Conservation (phyloP, 2,113 vertebrate species). For the Hyaena hyaena region DNA sequence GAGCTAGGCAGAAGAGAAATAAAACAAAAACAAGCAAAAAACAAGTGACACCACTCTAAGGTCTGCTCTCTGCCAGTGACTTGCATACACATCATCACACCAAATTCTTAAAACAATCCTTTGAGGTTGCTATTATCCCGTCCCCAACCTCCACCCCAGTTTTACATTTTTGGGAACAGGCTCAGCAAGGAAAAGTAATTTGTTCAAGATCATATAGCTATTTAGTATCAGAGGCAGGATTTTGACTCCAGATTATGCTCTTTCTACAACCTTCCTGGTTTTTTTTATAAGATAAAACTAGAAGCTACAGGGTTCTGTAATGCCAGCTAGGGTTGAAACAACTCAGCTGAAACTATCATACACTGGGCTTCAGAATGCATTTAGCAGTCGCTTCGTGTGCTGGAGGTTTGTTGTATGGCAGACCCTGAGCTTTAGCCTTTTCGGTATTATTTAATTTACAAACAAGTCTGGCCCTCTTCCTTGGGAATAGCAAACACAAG, state of each 20-base stretch:
- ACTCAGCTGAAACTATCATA: neutral
- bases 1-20: neutral
- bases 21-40: neutral
- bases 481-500: constrained; percentile 29
- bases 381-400: neutral
- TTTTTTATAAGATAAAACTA: neutral
- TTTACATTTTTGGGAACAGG: neutral
- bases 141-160: neutral
- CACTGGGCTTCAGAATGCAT: neutral
- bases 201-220: constrained; percentile 19
- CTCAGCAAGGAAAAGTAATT: constrained; percentile 4
- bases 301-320: neutral
- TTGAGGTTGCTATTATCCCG: neutral
- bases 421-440: constrained; percentile 21
- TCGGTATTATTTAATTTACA: constrained; percentile 35
- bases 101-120: neutral
- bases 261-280: neutral
- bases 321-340: neutral
- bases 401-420: neutral
- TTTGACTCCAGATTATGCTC: neutral
- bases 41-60: neutral
- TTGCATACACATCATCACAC: neutral
- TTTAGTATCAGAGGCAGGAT: neutral
- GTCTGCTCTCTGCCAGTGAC: neutral
- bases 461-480: neutral